Evolutionary conservation across 2,888 invertebrate genomes (phyloP).

Genomic region (Campoplex nolae): DNA sequence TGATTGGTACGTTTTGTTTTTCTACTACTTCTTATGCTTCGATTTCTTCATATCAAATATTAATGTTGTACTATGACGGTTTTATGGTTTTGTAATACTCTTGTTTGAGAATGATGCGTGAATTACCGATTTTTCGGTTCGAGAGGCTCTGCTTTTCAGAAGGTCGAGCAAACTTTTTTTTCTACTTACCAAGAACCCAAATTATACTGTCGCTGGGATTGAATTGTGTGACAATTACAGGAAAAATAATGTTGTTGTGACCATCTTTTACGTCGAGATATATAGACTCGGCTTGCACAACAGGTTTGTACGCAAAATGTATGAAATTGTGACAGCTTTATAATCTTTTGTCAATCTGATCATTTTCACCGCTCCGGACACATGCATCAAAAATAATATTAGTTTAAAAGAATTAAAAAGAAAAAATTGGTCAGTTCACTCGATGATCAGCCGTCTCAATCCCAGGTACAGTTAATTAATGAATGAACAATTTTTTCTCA

Average conservation of each 20-base stretch:
- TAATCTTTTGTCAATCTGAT: background rate
- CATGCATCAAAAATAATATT: background rate
- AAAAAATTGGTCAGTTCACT: background rate
- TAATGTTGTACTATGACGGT: slow-evolving; percentile 15
- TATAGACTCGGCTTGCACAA: too few species aligned
- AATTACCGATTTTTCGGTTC: too few species aligned
- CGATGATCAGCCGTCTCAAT: background rate
- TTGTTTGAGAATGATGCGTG: background rate
- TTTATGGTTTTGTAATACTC: background rate
- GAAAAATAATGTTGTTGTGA: too few species aligned
- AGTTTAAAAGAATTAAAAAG: background rate
- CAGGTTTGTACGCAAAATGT: too few species aligned
- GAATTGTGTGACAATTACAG: too few species aligned
- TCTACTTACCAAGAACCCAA: too few species aligned
- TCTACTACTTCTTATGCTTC: background rate
- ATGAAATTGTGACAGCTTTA: background rate
- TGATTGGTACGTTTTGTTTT: slow-evolving; percentile 68
- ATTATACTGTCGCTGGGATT: too few species aligned
- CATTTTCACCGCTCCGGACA: background rate
- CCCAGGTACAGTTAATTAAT: background rate
- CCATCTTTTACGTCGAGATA: too few species aligned
- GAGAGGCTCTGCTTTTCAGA: too few species aligned
- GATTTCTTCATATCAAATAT: background rate
- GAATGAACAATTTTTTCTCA: background rate
- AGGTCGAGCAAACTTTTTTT: too few species aligned